phyloP scores from a whole-genome alignment of 2,113 vertebrate species.

The human region GRCh38 chr17:29320001-29320500 shows the following conservation, averaged over 20 bases:
- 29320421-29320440: background rate
- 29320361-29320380: background rate
- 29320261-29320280: too few relatives aligned
- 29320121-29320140: too few relatives aligned
- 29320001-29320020: slow-evolving; percentile 8
- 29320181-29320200: too few relatives aligned
- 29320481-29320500: background rate
- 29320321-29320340: background rate
- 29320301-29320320: background rate
- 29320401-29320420: background rate
- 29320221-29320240: too few relatives aligned
- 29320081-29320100: too few relatives aligned
- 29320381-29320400: background rate
- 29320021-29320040: slow-evolving; percentile 13
- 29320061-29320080: too few relatives aligned
- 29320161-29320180: too few relatives aligned
- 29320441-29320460: background rate
- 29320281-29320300: background rate
- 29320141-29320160: too few relatives aligned
- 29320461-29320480: background rate
- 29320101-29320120: too few relatives aligned
- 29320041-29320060: background rate
- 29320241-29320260: too few relatives aligned
- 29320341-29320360: background rate
- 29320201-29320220: too few relatives aligned